These are phyloP conservation scores for Scomberomorus guttatus DNA, from an alignment of 2,797 vertebrate species.

Conservation along the genomic window DNA sequence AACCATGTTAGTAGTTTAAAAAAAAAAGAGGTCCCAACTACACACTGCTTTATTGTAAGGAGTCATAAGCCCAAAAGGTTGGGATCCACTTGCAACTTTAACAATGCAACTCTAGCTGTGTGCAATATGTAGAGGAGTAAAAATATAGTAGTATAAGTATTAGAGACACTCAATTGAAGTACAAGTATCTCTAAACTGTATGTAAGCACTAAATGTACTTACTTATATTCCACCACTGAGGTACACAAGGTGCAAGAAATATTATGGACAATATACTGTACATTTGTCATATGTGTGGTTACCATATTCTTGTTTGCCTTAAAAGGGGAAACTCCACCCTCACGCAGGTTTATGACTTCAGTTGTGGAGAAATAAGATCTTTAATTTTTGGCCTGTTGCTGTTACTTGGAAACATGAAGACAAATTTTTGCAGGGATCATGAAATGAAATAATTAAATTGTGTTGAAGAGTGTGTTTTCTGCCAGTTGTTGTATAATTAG, in stretches of 20 bases:
- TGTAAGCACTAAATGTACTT: background rate
- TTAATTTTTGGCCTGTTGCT: background rate
- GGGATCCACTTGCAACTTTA: background rate
- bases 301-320: slow-evolving; percentile 23
- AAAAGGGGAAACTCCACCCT: slow-evolving; percentile 29
- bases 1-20: no score
- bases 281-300: slow-evolving; percentile 29
- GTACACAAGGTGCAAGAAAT: slow-evolving; percentile 11
- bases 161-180: no score
- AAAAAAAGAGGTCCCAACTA: no score
- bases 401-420: slow-evolving; percentile 22
- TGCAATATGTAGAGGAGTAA: background rate
- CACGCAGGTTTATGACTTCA: background rate
- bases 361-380: slow-evolving; percentile 7
- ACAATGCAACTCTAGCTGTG: no score
- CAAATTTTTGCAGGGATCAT: background rate
- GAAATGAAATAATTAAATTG: slow-evolving; percentile 9
- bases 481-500: slow-evolving; percentile 13
- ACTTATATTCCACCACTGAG: background rate
- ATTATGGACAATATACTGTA: background rate
- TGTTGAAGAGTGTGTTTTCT: slow-evolving; percentile 26
- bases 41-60: background rate
- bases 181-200: no score
- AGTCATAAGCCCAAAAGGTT: no score
- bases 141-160: no score